Conservation (phyloP, 2,888 invertebrate species). For the Plebejus anna region DNA sequence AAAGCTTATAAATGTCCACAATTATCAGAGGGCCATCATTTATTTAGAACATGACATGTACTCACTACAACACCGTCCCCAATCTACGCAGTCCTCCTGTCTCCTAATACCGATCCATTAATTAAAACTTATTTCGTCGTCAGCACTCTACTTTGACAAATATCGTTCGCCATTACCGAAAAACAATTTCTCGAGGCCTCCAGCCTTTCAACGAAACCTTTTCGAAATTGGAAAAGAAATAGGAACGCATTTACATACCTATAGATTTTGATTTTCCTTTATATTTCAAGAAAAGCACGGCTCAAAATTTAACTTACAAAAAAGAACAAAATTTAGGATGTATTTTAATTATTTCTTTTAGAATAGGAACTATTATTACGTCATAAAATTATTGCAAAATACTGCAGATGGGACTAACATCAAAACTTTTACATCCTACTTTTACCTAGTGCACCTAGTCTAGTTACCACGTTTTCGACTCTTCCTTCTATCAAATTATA, state of each 20-base stretch:
- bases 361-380: too few relatives aligned
- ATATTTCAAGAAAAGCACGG: conserved; percentile 2
- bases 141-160: conserved; percentile 58
- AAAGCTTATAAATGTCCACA: conserved; percentile 27
- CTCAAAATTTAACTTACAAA: not conserved
- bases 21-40: conserved; percentile 32
- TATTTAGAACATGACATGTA: conserved; percentile 38
- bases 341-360: too few relatives aligned
- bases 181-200: conserved; percentile 33
- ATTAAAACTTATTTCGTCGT: conserved; percentile 78
- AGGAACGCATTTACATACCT: conserved; percentile 25
- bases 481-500: not conserved
- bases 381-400: not conserved
- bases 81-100: conserved; percentile 55
- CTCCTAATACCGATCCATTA: conserved; percentile 77
- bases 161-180: conserved; percentile 56
- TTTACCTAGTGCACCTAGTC: not conserved
- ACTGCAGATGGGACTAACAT: not conserved
- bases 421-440: not conserved
- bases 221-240: conserved; percentile 24
- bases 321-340: too few relatives aligned
- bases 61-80: conserved; percentile 48
- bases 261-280: conserved; percentile 13
- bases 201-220: conserved; percentile 26
- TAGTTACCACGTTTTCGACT: not conserved